Evolutionary conservation across 2,888 invertebrate species (phyloP), one percentile per base, ranked within the genome.

Genomic region (Ophioninae sp.): DNA sequence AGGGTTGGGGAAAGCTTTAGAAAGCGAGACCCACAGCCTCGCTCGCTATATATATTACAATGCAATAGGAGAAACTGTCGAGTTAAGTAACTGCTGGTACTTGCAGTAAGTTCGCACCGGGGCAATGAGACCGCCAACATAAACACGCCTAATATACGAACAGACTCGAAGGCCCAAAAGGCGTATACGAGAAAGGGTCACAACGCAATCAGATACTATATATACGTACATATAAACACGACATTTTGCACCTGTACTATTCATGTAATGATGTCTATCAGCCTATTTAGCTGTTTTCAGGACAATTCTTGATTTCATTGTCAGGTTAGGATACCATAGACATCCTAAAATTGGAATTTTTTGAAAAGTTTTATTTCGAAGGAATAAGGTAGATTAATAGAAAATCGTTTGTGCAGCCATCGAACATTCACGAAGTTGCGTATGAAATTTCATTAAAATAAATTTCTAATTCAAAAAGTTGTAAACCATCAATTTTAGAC

Each of bases 31-130:
- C 83, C 75, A 71, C 82, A 84, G 82, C 83, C 83, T 81, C 69
- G 82, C 82, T 81, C 82, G 8, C 69, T 61, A 6, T 37, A 74
- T 82, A 72, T 85, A 81, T 63, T 79, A 59, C 83, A 81, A 73
- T 87, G 90, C 88, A 91, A 91, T 89, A 89, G 88, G 87, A 88
- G 90, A 90, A 91, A 91, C 90, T 91, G 91, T 90, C 90, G 91
- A 90, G 91, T 88, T 91, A 92, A 92, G 90, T 91, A 92, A 92
- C 90, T 91, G 89, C 89, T 87, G 87, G 90, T 90, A 90, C 91
- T 92, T 91, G 90, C 90, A 87, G 90, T 91, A 91, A 92, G 89
- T 92, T 92, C 88, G 88, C 88, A 89, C 89, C 30, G 51, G 69
- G 63, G 90, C 91, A 92, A 91, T 91, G 91, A 91, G 90, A 91